These are phyloP conservation scores for Onychostoma macrolepis DNA, from an alignment of 2,113 vertebrate genomes.

Conservation along the genomic window DNA sequence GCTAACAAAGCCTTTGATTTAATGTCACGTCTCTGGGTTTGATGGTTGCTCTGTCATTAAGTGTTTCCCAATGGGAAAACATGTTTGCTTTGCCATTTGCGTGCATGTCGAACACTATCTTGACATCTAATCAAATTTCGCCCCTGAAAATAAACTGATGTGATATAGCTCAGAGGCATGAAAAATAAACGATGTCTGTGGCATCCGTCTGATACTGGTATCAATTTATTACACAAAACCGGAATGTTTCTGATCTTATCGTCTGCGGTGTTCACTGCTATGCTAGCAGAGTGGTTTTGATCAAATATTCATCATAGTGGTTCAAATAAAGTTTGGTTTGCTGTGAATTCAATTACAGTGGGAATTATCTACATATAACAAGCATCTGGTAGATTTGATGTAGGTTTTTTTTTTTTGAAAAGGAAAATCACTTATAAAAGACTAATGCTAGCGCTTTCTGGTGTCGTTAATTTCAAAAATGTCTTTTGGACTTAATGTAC, in stretches of 20 bases:
- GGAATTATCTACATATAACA: constrained; percentile 12
- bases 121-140: constrained; percentile 5
- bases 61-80: not conserved
- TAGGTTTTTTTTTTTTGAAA: not conserved
- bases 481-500: not conserved
- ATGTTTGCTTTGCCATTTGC: constrained; percentile 5
- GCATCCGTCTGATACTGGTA: constrained; percentile 22
- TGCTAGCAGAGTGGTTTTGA: constrained; percentile 30
- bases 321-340: constrained; percentile 32
- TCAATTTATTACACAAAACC: constrained; percentile 12
- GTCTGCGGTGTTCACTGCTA: not conserved
- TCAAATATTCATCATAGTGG: constrained; percentile 43
- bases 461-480: not conserved
- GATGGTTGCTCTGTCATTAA: constrained; percentile 32
- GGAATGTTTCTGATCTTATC: constrained; percentile 32
- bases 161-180: constrained; percentile 11
- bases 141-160: not conserved
- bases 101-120: constrained; percentile 1
- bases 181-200: constrained; percentile 15
- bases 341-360: not conserved
- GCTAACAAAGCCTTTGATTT: constrained; percentile 27
- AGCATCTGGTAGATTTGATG: not conserved
- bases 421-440: not conserved
- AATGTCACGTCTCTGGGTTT: constrained; percentile 10
- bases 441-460: not conserved